Evolutionary conservation across 2,888 invertebrate species (phyloP), one percentile per base, ranked within the genome.

Genomic region (Thera obeliscata): DNA sequence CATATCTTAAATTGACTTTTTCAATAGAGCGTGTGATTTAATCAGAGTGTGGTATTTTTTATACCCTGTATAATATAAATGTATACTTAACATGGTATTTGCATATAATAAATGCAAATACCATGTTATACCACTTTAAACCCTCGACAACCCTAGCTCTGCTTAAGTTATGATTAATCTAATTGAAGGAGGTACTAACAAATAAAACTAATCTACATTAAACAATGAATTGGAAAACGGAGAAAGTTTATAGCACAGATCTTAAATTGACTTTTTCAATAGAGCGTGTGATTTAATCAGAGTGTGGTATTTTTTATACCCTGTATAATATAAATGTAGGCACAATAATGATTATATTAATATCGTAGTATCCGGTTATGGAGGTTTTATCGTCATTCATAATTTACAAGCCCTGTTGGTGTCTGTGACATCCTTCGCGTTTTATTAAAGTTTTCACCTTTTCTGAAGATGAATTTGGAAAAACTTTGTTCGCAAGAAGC

Each of bases 211-310:
- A 66, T 67, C 58, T 57, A 41, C 66, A 64, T 66, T 66, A 66
- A 75, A 71, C 74, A 75, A 75, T 73, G 66, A 61, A 67, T 33
- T 6, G 43, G 64, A 56, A 66, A 65, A 61, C 46, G 52, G 70
- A 63, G 75, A 75, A 75, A 75, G 75, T 75, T 70, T 66, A 48
- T 70, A 67, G 68, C 71, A 73, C 69, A 70, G 63, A 64, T 67
- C 50, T 62, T 55, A 66, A 68, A 71, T 74, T 67, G 48, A 55
- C 60, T 72, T 66, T 55, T 59, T 68, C 66, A 62, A 71, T 71
- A 68, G 66, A 66, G 49, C 41, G 52, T 46, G 43, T 46, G 43
- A 46, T 46, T 46, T 9, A 6, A 46, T 46, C 43, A 7, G 43
- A 46, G 2, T 46, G 9, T 46, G 9, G 7, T 46, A 2, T 46